Evolutionary conservation across 2,797 vertebrate genomes (phyloP).

Genomic region (Gallirallus australis): DNA sequence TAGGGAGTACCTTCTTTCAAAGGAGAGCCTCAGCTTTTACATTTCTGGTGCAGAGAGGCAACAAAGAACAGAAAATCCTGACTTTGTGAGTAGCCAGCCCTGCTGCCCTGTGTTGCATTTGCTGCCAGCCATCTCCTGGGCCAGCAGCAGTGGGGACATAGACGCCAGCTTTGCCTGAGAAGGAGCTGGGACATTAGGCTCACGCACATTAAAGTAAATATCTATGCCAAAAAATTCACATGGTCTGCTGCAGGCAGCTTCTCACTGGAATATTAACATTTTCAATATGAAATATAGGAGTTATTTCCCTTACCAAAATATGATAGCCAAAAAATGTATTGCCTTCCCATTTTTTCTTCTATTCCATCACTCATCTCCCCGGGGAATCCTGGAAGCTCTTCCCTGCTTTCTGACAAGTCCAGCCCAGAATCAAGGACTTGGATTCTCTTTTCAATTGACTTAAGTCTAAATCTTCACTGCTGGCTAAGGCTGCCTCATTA

Average conservation of each 20-base stretch:
- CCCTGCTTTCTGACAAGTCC: neutral
- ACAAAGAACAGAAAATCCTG: neutral
- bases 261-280: neutral
- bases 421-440: neutral
- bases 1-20: neutral
- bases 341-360: neutral
- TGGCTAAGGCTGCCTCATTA: neutral
- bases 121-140: neutral
- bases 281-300: neutral
- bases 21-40: neutral
- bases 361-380: neutral
- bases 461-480: neutral
- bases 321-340: rapidly evolving
- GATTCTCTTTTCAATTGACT: neutral
- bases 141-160: neutral
- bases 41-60: neutral
- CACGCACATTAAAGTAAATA: neutral
- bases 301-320: neutral
- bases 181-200: neutral
- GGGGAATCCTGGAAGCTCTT: neutral
- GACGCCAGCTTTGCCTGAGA: neutral
- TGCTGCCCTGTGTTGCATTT: neutral
- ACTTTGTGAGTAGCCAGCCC: neutral
- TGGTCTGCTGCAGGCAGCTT: neutral
- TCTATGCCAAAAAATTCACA: neutral